A percentile compares a stretch with the other conserved stretches of the same genome.
Evolutionary conservation across 1,140 invertebrate genomes (phyloP).

Genomic region (Pollicipes pollicipes): DNA sequence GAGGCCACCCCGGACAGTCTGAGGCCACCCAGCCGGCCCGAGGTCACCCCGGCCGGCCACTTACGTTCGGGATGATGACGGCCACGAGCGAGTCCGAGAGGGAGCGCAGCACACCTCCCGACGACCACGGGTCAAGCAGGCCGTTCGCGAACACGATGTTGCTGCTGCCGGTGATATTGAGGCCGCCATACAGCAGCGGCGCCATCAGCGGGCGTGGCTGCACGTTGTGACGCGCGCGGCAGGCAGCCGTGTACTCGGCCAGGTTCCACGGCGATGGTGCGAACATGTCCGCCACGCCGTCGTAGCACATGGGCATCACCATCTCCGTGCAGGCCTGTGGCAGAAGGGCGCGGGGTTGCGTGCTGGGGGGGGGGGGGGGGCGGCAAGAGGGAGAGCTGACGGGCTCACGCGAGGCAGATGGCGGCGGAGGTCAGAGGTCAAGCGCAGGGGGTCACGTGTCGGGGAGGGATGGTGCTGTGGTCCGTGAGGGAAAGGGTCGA

Average conservation of each 20-base stretch:
- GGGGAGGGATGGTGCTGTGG: conserved; percentile 31
- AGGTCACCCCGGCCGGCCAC: neutral
- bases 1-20: too few relatives aligned
- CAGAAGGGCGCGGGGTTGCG: conserved; percentile 16
- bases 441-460: conserved; percentile 17
- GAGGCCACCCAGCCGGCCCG: too few relatives aligned
- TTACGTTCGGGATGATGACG: conserved; percentile 53
- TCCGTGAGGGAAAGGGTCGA: too few relatives aligned
- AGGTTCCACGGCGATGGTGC: conserved; percentile 56
- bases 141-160: conserved; percentile 87
- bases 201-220: conserved; percentile 45
- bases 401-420: too few relatives aligned
- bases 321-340: conserved; percentile 81
- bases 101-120: conserved; percentile 62
- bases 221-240: conserved; percentile 48
- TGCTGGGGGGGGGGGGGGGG: too few relatives aligned
- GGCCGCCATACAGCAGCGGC: conserved; percentile 61
- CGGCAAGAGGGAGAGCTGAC: too few relatives aligned
- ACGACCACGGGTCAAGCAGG: conserved; percentile 78
- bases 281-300: conserved; percentile 66
- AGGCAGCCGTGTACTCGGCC: conserved; percentile 40
- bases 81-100: conserved; percentile 45
- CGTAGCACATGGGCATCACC: conserved; percentile 78
- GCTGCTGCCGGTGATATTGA: conserved; percentile 41
- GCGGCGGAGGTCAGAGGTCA: too few relatives aligned